Evolutionary conservation across 2,797 vertebrate genomes (phyloP).

Genomic region (Nyctalus aviator): DNA sequence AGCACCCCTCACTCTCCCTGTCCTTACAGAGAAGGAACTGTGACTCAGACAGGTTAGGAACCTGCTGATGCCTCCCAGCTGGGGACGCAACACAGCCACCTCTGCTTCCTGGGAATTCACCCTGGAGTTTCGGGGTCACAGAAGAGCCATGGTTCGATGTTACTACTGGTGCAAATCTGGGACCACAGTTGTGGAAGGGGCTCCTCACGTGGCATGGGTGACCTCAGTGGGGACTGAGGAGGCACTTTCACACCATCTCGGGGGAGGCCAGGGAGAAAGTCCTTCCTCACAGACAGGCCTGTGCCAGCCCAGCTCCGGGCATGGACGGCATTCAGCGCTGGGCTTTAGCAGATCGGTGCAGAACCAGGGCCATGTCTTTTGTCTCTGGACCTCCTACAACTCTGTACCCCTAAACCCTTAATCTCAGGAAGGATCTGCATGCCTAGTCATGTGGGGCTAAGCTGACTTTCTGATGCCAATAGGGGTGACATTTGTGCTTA

Average conservation of each 20-base stretch:
- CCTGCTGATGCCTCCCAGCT: not conserved
- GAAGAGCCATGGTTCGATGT: not conserved
- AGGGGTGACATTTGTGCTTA: not conserved
- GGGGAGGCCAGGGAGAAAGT: not conserved
- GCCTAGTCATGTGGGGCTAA: no score
- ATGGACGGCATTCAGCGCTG: not conserved
- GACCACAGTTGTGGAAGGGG: not conserved
- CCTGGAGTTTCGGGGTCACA: not conserved
- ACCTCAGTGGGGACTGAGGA: not conserved
- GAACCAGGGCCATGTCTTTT: not conserved
- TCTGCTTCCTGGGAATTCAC: not conserved
- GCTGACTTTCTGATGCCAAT: fast-evolving
- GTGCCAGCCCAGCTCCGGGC: not conserved
- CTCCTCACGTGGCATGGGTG: not conserved
- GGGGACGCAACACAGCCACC: fast-evolving
- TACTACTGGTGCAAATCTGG: not conserved
- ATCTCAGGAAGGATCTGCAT: not conserved
- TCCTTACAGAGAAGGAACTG: not conserved
- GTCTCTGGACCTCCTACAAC: not conserved
- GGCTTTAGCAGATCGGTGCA: not conserved
- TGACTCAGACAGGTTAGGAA: not conserved
- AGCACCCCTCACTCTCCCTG: not conserved
- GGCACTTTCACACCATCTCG: fast-evolving
- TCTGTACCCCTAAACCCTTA: not conserved
- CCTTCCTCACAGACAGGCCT: not conserved